phyloP scores from a whole-genome alignment of 64 coral and sea anemone genomes.

The Platygyra sinensis region DNA sequence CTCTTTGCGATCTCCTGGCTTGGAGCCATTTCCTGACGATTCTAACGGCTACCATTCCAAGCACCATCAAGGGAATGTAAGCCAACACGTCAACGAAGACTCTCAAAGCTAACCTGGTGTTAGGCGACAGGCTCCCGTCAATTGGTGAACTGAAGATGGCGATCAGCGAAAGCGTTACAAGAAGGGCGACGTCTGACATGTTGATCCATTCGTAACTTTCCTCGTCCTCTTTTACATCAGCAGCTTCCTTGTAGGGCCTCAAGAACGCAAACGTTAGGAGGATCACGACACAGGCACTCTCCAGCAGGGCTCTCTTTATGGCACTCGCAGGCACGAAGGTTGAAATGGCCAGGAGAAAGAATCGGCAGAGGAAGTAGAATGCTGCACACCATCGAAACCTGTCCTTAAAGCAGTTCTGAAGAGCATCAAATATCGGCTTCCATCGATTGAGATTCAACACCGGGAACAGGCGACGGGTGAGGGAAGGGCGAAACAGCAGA shows the following conservation, averaged over 20 bases:
- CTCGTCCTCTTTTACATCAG: conserved; percentile 26
- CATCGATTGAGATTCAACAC: conserved; percentile 77
- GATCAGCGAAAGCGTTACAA: conserved; percentile 49
- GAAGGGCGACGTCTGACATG: conserved; percentile 24
- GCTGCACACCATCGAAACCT: conserved; percentile 92
- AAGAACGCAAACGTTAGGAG: conserved; percentile 33
- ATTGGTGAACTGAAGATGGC: conserved; percentile 58
- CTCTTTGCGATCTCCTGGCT: neutral
- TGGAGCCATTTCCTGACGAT: neutral
- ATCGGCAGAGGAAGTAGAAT: conserved; percentile 84
- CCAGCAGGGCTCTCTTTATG: conserved; percentile 54
- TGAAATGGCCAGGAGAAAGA: conserved; percentile 42
- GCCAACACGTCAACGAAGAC: conserved; percentile 18
- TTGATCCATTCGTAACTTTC: conserved; percentile 43
- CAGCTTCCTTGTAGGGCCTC: conserved; percentile 25
- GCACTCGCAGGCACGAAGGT: conserved; percentile 17
- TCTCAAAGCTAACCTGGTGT: neutral
- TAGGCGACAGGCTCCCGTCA: neutral
- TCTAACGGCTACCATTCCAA: conserved; percentile 14
- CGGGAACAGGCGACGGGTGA: conserved; percentile 58
- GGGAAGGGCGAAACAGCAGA: conserved; percentile 77
- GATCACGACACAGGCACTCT: conserved; percentile 40
- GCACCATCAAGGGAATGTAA: conserved; percentile 41
- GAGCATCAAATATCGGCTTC: conserved; percentile 91
- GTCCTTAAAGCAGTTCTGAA: conserved; percentile 87